Conservation (phyloP, 2,888 invertebrate genomes). For the Ceraclea dissimilis region DNA sequence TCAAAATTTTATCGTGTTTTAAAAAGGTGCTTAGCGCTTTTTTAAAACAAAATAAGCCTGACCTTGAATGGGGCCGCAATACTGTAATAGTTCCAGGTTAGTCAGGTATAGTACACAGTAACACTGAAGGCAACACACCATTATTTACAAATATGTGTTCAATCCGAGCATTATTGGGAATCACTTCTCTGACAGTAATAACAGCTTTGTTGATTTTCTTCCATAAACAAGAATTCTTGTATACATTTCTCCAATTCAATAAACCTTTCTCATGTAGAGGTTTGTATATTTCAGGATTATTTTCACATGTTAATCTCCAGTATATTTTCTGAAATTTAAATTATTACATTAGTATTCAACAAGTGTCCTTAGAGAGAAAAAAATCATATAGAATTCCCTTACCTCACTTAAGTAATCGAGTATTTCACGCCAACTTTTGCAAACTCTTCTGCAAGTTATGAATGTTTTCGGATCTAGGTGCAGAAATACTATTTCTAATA, state of each 20-base stretch:
- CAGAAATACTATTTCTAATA: slow-evolving; percentile 18
- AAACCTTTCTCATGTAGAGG: slow-evolving; percentile 13
- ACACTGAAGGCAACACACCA: background rate
- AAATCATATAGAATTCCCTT: background rate
- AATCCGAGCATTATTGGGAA: background rate
- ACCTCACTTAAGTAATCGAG: slow-evolving; percentile 17
- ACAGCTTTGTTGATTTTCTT: slow-evolving; percentile 11
- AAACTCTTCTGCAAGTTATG: slow-evolving; percentile 16
- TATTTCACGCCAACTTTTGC: slow-evolving; percentile 17
- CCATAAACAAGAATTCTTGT: slow-evolving; percentile 19
- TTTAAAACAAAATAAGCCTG: too few relatives aligned
- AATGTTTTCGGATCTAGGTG: slow-evolving; percentile 16
- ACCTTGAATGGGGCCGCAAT: too few relatives aligned
- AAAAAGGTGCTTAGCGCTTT: too few relatives aligned
- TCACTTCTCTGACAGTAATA: background rate
- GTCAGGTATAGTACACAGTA: too few relatives aligned
- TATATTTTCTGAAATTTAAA: slow-evolving; percentile 14
- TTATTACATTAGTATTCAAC: too few relatives aligned
- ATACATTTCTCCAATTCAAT: slow-evolving; percentile 11
- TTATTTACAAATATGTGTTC: background rate
- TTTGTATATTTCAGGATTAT: slow-evolving; percentile 12
- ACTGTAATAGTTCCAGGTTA: too few relatives aligned
- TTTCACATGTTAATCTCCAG: slow-evolving; percentile 15
- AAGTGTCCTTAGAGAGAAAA: too few relatives aligned
- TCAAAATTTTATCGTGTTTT: too few relatives aligned